These are phyloP conservation scores for Acleris cristana DNA, from an alignment of 2,888 invertebrate species.

Conservation along the genomic window DNA sequence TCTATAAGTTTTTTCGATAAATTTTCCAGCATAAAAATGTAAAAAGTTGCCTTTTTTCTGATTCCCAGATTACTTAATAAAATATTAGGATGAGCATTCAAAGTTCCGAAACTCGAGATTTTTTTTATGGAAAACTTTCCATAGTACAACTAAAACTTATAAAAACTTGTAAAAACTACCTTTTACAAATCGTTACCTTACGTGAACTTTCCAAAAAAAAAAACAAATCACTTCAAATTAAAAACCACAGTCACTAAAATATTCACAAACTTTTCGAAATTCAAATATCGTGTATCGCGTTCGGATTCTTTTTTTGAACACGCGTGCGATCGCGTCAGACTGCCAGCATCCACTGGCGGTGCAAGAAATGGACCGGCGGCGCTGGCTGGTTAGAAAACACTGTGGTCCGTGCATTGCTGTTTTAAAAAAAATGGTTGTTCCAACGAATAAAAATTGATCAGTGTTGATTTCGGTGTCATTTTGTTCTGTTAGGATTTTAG, in stretches of 20 bases:
- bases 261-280: slow-evolving; percentile 2
- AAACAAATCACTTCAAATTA: not conserved
- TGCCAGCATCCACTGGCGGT: slow-evolving; percentile 61
- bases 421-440: not conserved
- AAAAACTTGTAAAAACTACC: too few relatives aligned
- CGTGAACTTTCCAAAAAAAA: not conserved
- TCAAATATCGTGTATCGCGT: slow-evolving; percentile 11
- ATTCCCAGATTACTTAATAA: too few relatives aligned
- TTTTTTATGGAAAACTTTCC: too few relatives aligned
- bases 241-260: not conserved
- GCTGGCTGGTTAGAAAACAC: not conserved
- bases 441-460: too few relatives aligned
- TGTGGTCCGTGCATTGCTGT: not conserved
- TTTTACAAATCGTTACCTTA: not conserved
- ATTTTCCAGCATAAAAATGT: not conserved
- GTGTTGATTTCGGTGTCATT: too few relatives aligned
- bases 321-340: slow-evolving; percentile 50
- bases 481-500: too few relatives aligned
- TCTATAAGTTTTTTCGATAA: not conserved
- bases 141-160: too few relatives aligned
- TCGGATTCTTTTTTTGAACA: slow-evolving; percentile 7
- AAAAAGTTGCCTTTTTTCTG: not conserved
- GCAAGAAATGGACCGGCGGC: slow-evolving; percentile 46
- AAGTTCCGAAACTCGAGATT: too few relatives aligned
- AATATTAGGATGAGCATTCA: too few relatives aligned